Evolutionary conservation across 1,140 invertebrate species (phyloP).

Genomic region (Drosophila varians): DNA sequence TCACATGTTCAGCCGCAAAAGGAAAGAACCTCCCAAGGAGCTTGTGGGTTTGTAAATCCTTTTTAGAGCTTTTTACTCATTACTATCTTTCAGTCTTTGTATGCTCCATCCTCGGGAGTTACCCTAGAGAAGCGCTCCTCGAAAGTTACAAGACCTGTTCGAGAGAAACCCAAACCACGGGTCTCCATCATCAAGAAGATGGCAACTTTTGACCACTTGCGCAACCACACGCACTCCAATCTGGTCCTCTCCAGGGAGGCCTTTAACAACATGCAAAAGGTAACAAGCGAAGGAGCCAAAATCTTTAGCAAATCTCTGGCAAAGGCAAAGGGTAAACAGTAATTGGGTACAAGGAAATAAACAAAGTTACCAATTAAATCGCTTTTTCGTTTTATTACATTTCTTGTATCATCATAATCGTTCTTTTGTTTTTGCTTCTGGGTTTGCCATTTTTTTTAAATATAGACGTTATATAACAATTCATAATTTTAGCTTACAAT

Average conservation of each 20-base stretch:
- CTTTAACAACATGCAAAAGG: constrained; percentile 12
- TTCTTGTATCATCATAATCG: constrained; percentile 53
- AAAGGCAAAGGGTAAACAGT: not conserved
- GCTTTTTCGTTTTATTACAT: constrained; percentile 72
- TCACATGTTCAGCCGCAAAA: constrained; percentile 41
- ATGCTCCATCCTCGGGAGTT: not conserved
- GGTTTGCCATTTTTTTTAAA: constrained; percentile 69
- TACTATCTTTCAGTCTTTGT: not conserved
- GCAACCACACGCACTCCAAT: constrained; percentile 17
- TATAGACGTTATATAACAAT: constrained; percentile 77
- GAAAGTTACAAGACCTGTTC: not conserved
- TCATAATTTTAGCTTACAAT: constrained; percentile 80
- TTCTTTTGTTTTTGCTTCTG: constrained; percentile 48
- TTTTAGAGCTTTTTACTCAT: not conserved
- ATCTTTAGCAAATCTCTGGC: not conserved
- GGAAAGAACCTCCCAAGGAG: not conserved
- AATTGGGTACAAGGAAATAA: not conserved
- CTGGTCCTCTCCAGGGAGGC: constrained; percentile 42
- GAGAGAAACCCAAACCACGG: not conserved
- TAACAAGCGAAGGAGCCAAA: not conserved
- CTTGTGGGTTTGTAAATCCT: constrained; percentile 7
- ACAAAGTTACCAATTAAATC: constrained; percentile 25
- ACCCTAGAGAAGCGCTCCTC: not conserved
- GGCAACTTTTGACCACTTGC: constrained; percentile 25
- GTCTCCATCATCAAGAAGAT: constrained; percentile 22